A percentile compares a stretch with the other conserved stretches of the same genome.
Conservation (phyloP, 2,113 vertebrate species). For the Larimichthys polyactis region DNA sequence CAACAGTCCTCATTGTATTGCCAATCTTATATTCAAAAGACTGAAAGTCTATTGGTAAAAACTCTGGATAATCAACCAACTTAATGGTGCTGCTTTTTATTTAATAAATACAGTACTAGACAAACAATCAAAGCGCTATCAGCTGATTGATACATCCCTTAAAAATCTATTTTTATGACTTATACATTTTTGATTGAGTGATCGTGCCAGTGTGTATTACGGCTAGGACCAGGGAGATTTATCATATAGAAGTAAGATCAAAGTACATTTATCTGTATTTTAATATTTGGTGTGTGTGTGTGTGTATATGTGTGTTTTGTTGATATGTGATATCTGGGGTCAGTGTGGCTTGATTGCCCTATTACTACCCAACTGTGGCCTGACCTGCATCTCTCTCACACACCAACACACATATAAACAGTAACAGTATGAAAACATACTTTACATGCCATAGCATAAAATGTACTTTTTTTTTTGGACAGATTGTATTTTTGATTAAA, state of each 20-base stretch:
- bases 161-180: conserved; percentile 69
- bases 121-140: conserved; percentile 65
- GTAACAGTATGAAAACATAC: background rate
- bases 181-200: conserved; percentile 21
- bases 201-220: conserved; percentile 40
- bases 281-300: conserved; percentile 6
- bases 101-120: conserved; percentile 58
- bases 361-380: conserved; percentile 49
- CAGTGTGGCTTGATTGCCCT: conserved; percentile 34
- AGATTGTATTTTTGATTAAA: background rate
- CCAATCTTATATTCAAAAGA: conserved; percentile 23
- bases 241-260: conserved; percentile 13
- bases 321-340: conserved; percentile 27
- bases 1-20: background rate
- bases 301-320: conserved; percentile 9
- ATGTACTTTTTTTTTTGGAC: conserved; percentile 1
- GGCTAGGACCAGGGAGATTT: conserved; percentile 15
- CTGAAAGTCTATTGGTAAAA: conserved; percentile 33
- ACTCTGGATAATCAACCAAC: conserved; percentile 60
- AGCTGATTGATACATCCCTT: conserved; percentile 43
- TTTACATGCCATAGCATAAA: background rate
- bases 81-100: conserved; percentile 72
- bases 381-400: conserved; percentile 22
- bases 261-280: conserved; percentile 12
- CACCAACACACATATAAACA: background rate